phyloP scores from a whole-genome alignment of 2,113 vertebrate genomes.

The Cavia porcellus region DNA sequence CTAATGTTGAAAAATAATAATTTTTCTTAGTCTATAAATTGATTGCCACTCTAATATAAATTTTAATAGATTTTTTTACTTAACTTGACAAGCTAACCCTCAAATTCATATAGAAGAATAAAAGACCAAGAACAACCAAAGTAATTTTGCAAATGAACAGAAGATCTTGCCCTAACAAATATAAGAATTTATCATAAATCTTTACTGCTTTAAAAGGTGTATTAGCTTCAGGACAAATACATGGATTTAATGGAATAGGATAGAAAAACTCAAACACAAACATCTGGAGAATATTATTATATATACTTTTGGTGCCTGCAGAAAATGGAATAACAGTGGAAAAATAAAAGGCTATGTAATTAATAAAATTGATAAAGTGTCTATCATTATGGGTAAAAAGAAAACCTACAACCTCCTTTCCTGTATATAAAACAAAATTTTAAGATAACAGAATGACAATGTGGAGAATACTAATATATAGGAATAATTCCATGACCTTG shows the following conservation, averaged over 20 bases:
- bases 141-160: background rate
- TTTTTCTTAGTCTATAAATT: background rate
- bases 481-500: background rate
- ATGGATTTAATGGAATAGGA: background rate
- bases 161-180: background rate
- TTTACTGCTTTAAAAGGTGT: background rate
- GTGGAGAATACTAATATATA: background rate
- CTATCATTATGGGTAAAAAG: background rate
- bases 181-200: background rate
- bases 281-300: background rate
- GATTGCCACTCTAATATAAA: background rate
- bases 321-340: background rate
- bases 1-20: background rate
- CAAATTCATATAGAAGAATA: constrained; percentile 24
- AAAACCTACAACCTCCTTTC: background rate
- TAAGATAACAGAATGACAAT: background rate
- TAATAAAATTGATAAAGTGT: constrained; percentile 24
- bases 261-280: background rate
- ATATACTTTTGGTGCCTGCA: background rate
- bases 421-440: background rate
- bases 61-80: constrained; percentile 1
- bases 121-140: background rate
- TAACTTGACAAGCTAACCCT: constrained; percentile 12
- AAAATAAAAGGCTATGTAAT: background rate
- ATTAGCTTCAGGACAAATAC: background rate